These are phyloP conservation scores for Encarsia formosa DNA, from an alignment of 2,888 invertebrate species.

Conservation along the genomic window DNA sequence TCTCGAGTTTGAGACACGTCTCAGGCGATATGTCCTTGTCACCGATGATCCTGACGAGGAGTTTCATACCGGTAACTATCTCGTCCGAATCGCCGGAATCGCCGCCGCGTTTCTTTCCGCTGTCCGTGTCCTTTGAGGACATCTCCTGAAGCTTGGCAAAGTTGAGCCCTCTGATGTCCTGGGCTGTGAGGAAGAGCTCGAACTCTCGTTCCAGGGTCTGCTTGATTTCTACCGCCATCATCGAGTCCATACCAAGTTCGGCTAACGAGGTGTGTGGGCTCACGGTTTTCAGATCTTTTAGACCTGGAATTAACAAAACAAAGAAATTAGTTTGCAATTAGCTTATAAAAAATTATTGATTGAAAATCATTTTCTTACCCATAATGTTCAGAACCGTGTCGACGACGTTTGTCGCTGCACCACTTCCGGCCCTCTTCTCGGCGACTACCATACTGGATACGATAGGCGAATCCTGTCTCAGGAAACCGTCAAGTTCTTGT, in stretches of 20 bases:
- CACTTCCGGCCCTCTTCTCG: constrained; percentile 66
- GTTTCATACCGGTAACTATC: constrained; percentile 33
- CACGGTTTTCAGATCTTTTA: constrained; percentile 58
- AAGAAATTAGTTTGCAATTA: no score
- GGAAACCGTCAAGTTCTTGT: constrained; percentile 66
- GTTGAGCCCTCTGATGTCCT: constrained; percentile 78
- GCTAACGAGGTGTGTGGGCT: constrained; percentile 72
- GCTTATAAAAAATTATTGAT: neutral
- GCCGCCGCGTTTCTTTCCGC: neutral
- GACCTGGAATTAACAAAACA: no score
- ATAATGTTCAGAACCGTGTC: constrained; percentile 66
- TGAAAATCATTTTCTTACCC: constrained; percentile 39
- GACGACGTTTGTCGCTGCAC: constrained; percentile 64
- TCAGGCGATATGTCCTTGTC: constrained; percentile 23
- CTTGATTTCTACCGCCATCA: constrained; percentile 96
- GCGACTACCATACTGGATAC: constrained; percentile 85
- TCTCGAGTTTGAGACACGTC: constrained; percentile 34
- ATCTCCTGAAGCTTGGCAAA: constrained; percentile 61
- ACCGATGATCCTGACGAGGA: constrained; percentile 33
- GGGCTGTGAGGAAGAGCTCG: constrained; percentile 79
- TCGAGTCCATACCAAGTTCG: constrained; percentile 93
- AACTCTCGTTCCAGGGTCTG: constrained; percentile 86
- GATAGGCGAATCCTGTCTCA: constrained; percentile 62
- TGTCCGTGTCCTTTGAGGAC: constrained; percentile 27
- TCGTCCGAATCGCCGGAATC: constrained; percentile 12